phyloP scores from a whole-genome alignment of 2,888 invertebrate species.

The Syritta pipiens region DNA sequence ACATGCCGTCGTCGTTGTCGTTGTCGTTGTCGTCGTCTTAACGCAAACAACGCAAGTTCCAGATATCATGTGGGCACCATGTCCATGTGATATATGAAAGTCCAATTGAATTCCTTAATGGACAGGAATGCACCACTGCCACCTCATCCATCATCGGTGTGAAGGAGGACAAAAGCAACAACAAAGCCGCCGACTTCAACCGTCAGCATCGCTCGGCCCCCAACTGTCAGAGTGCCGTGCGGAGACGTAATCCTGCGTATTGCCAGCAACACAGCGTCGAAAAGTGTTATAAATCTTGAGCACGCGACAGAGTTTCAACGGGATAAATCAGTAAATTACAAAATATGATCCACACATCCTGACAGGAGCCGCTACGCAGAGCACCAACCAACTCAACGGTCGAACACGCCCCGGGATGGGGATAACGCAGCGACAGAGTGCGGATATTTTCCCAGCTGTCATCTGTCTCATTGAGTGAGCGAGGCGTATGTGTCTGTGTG shows the following conservation, averaged over 20 bases:
- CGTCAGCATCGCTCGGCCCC: neutral
- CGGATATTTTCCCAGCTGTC: slow-evolving; percentile 67
- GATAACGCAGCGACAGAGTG: slow-evolving; percentile 38
- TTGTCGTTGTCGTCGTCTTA: slow-evolving; percentile 14
- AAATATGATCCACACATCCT: slow-evolving; percentile 65
- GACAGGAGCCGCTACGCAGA: slow-evolving; percentile 37
- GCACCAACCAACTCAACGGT: neutral
- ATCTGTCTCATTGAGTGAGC: slow-evolving; percentile 60
- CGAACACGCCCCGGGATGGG: slow-evolving; percentile 25
- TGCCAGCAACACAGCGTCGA: slow-evolving; percentile 14
- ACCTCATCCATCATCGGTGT: slow-evolving; percentile 50
- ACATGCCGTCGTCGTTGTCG: neutral
- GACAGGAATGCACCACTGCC: slow-evolving; percentile 51
- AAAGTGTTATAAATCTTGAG: slow-evolving; percentile 60
- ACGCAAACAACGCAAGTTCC: slow-evolving; percentile 16
- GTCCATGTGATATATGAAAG: slow-evolving; percentile 28
- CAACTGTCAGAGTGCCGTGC: no score
- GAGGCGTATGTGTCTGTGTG: slow-evolving; percentile 46
- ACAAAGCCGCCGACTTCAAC: neutral
- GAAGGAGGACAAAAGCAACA: slow-evolving; percentile 6
- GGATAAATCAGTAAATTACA: slow-evolving; percentile 64
- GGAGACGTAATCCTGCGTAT: slow-evolving; percentile 34
- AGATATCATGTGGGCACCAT: neutral
- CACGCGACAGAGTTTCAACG: slow-evolving; percentile 60
- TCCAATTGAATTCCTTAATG: slow-evolving; percentile 52